Evolutionary conservation across 1,140 invertebrate species (phyloP).

Genomic region (Drosophila yakuba): DNA sequence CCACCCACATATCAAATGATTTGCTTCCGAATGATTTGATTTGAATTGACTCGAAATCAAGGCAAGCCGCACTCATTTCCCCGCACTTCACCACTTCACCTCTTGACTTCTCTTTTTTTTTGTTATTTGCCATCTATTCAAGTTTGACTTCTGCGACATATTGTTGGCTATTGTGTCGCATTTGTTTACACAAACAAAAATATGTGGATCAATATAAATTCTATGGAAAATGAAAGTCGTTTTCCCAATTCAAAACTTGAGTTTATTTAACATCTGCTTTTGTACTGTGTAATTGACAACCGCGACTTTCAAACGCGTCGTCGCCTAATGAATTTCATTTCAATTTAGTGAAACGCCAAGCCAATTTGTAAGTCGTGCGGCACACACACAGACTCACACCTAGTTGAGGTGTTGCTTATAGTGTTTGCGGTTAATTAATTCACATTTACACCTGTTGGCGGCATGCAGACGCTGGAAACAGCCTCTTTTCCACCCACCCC

Average conservation of each 20-base stretch:
- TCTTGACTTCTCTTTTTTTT: conserved; percentile 62
- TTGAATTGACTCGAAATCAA: conserved; percentile 81
- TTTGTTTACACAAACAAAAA: background rate
- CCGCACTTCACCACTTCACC: background rate
- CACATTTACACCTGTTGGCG: conserved; percentile 83
- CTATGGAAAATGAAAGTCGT: background rate
- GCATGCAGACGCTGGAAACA: conserved; percentile 53
- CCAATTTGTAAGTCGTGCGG: conserved; percentile 67
- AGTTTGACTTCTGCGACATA: conserved; percentile 53
- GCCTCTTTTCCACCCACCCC: conserved; percentile 9
- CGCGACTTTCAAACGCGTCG: conserved; percentile 15
- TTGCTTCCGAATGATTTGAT: conserved; percentile 84
- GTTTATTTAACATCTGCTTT: background rate
- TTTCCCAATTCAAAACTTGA: too few species aligned
- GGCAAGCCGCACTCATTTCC: conserved; percentile 38
- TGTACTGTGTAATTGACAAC: conserved; percentile 49
- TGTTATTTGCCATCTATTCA: conserved; percentile 7
- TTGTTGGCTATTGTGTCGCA: conserved; percentile 36
- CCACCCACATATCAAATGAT: conserved; percentile 71
- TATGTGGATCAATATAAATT: background rate
- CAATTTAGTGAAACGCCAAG: conserved; percentile 70
- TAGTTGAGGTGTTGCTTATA: conserved; percentile 75
- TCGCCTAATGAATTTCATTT: conserved; percentile 75
- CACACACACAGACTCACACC: conserved; percentile 23
- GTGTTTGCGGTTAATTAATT: conserved; percentile 84